phyloP scores from a whole-genome alignment of 2,113 vertebrate species.

The Fregata magnificens region DNA sequence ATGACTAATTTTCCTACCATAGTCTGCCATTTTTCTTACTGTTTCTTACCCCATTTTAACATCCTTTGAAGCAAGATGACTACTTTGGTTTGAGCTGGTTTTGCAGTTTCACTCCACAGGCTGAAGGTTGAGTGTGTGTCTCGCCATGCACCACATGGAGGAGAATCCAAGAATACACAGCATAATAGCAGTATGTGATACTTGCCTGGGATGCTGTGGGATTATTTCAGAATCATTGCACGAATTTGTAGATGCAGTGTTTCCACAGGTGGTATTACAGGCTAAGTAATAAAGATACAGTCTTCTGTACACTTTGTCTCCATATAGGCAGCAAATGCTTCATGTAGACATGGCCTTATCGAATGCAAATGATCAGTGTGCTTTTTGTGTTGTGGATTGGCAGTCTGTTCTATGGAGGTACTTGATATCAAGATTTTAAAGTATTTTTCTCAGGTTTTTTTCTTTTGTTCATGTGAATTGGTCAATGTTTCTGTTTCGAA shows the following conservation, averaged over 20 bases:
- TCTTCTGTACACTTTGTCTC: background rate
- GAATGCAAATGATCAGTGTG: background rate
- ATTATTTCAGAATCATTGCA: background rate
- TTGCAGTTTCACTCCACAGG: background rate
- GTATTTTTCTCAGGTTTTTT: background rate
- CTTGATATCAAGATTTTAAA: background rate
- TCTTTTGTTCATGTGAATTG: background rate
- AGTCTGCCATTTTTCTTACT: background rate
- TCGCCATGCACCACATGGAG: accelerated
- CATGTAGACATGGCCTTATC: background rate
- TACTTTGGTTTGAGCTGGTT: background rate
- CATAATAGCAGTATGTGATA: background rate
- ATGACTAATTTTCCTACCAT: accelerated
- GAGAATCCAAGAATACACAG: background rate
- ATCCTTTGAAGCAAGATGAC: background rate
- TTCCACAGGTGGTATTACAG: background rate
- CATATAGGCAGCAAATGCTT: background rate
- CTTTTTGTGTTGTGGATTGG: background rate
- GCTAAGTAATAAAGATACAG: background rate
- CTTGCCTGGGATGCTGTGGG: background rate
- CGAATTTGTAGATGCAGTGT: background rate
- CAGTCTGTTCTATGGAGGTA: background rate
- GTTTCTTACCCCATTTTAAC: background rate
- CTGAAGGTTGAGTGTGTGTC: background rate
- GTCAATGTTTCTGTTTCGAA: background rate